These are phyloP conservation scores for Lepidonotus clava DNA, from an alignment of 2,888 invertebrate species.

Conservation along the genomic window DNA sequence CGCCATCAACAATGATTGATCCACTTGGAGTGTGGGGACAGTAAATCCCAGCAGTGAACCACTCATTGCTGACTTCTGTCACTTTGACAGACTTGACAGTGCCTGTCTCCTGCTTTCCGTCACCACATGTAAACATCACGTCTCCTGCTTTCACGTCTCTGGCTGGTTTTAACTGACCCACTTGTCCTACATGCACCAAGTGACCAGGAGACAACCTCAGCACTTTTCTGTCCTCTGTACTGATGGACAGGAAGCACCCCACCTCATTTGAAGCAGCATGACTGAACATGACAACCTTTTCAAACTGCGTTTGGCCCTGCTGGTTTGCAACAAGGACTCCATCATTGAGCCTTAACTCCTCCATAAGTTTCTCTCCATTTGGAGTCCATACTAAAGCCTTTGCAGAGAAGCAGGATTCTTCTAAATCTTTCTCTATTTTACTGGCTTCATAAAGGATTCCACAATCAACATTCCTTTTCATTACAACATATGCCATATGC, in stretches of 20 bases:
- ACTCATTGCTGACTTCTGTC: background rate
- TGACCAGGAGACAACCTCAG: background rate
- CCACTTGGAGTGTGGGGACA: background rate
- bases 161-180: background rate
- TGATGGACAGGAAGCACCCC: background rate
- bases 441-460: background rate
- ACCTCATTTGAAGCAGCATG: background rate
- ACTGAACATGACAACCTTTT: background rate
- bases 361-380: background rate
- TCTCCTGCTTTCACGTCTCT: background rate
- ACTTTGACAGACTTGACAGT: background rate
- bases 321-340: background rate
- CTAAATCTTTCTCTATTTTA: background rate
- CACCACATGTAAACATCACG: background rate
- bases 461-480: background rate
- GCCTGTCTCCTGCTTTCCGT: background rate
- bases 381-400: background rate
- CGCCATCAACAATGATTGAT: background rate
- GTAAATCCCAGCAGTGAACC: background rate
- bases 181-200: background rate
- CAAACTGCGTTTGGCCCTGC: background rate
- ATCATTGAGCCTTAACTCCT: background rate
- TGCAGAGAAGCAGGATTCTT: background rate
- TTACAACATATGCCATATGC: background rate
- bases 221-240: background rate